These are phyloP conservation scores for Argyra leucocephala DNA, from an alignment of 2,888 invertebrate genomes.

Conservation along the genomic window DNA sequence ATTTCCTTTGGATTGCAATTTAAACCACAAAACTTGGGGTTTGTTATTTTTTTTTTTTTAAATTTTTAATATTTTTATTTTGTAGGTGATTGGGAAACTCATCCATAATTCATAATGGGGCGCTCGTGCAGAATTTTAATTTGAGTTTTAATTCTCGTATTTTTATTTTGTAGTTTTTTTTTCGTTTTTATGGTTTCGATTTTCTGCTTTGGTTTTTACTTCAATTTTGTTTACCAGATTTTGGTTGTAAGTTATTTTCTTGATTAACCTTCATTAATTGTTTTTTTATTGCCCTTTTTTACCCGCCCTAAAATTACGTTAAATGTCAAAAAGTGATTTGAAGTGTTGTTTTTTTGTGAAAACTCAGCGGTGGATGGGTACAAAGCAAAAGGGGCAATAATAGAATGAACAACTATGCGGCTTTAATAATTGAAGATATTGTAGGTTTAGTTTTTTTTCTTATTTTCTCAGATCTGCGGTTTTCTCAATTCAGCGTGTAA, in stretches of 20 bases:
- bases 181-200: not conserved
- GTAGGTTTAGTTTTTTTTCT: too few species aligned
- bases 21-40: too few species aligned
- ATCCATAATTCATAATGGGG: conserved; percentile 2
- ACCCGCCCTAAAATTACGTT: not conserved
- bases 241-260: not conserved
- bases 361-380: not conserved
- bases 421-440: too few species aligned
- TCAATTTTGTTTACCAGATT: not conserved
- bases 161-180: not conserved
- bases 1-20: too few species aligned
- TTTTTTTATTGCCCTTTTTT: not conserved
- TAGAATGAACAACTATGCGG: not conserved
- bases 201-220: not conserved
- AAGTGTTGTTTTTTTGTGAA: conserved; percentile 6
- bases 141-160: not conserved
- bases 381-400: not conserved
- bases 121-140: conserved; percentile 1
- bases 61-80: too few species aligned
- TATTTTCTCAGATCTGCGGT: too few species aligned
- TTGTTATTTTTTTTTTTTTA: too few species aligned
- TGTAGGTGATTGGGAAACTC: not conserved
- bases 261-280: not conserved
- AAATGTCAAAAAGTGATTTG: conserved; percentile 1
- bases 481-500: too few species aligned